These are phyloP conservation scores for Melanotaenia maccullochi DNA, from an alignment of 2,797 vertebrate species.

Conservation along the genomic window DNA sequence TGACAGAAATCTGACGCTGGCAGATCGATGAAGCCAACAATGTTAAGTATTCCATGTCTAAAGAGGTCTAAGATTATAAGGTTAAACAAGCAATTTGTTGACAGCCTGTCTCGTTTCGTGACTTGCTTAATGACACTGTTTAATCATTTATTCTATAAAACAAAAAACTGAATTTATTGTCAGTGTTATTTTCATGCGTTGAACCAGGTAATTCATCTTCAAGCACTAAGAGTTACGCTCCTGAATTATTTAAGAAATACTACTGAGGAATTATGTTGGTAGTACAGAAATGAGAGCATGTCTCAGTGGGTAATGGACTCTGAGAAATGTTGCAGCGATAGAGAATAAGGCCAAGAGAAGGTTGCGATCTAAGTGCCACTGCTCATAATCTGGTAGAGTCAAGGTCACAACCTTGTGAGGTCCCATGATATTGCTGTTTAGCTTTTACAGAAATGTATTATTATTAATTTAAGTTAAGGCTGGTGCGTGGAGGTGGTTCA, in stretches of 20 bases:
- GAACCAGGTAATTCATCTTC: constrained; percentile 17
- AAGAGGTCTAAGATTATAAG: neutral
- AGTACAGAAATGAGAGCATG: constrained; percentile 46
- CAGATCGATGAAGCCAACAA: neutral
- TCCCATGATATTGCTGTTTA: constrained; percentile 56
- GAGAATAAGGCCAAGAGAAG: constrained; percentile 48
- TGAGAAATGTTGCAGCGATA: constrained; percentile 63
- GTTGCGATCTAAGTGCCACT: constrained; percentile 57
- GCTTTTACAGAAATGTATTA: constrained; percentile 54
- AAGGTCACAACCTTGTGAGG: constrained; percentile 54
- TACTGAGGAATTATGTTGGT: constrained; percentile 29
- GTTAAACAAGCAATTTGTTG: neutral
- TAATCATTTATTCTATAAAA: neutral
- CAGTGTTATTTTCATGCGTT: neutral
- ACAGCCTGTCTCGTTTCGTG: neutral
- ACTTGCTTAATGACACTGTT: neutral
- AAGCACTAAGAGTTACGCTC: neutral
- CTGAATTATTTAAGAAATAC: constrained; percentile 14
- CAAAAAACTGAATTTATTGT: neutral
- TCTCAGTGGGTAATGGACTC: constrained; percentile 64
- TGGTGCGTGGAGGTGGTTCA: constrained; percentile 8
- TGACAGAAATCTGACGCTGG: neutral
- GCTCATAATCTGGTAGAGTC: constrained; percentile 63
- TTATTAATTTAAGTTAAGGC: constrained; percentile 16
- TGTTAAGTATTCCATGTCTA: neutral